These are phyloP conservation scores for Gobio occitaniae DNA, from an alignment of 2,797 vertebrate species.

Conservation along the genomic window DNA sequence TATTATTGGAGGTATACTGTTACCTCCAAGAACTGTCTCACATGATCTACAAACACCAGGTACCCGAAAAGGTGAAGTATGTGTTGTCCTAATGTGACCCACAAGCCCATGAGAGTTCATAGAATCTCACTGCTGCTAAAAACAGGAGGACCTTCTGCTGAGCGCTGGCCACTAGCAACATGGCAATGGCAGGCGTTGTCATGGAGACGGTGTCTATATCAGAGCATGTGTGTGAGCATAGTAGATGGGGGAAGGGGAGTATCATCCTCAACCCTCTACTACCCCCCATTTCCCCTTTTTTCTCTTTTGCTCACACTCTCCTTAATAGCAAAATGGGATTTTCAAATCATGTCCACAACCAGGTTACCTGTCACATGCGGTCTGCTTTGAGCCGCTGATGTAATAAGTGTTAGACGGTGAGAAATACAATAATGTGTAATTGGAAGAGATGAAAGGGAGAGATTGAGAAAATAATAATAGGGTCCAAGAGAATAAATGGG, in stretches of 20 bases:
- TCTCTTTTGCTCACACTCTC: background rate
- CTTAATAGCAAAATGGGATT: conserved; percentile 30
- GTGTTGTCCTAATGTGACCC: background rate
- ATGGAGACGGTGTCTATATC: conserved; percentile 78
- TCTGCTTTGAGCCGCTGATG: conserved; percentile 7
- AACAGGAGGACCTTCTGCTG: conserved; percentile 51
- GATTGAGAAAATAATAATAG: conserved; percentile 16
- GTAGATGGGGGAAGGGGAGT: conserved; percentile 32
- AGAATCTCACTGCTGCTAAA: conserved; percentile 10
- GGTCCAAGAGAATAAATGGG: background rate
- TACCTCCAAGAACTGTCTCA: background rate
- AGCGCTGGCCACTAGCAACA: conserved; percentile 66
- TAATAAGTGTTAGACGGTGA: background rate
- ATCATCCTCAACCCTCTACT: conserved; percentile 24
- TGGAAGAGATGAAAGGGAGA: conserved; percentile 17
- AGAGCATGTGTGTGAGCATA: conserved; percentile 56
- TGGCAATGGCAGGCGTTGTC: conserved; percentile 75
- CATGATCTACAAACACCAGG: background rate
- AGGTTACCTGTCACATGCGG: background rate
- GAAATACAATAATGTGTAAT: conserved; percentile 11
- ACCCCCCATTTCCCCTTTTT: background rate
- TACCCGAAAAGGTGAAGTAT: background rate
- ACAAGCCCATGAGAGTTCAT: background rate
- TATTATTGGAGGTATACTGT: too few relatives aligned
- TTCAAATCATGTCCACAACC: conserved; percentile 29